Conservation (phyloP, 2,797 vertebrate species). For the Micrastur ruficollis region DNA sequence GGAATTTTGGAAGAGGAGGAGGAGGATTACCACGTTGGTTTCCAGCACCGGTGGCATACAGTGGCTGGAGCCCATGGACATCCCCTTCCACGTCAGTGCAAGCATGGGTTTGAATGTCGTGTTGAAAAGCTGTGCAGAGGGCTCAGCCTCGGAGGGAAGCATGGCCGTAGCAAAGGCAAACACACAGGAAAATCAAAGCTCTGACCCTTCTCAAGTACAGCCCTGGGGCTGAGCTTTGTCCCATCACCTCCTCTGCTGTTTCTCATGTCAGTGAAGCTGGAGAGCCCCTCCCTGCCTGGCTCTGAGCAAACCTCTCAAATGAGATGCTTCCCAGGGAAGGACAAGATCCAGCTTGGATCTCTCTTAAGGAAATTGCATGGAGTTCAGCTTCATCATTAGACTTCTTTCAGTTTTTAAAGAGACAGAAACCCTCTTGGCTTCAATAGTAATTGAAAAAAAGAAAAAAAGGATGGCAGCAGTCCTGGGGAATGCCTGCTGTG, state of each 20-base stretch:
- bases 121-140: background rate
- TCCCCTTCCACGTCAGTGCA: accelerated
- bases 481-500: too few relatives aligned
- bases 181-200: background rate
- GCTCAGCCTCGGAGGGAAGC: accelerated
- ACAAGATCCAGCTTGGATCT: background rate
- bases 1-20: background rate
- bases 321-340: background rate
- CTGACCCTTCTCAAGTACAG: background rate
- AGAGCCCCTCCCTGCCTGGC: background rate
- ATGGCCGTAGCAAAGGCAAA: background rate
- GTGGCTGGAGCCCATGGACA: accelerated
- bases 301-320: background rate
- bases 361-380: background rate
- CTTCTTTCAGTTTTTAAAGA: background rate
- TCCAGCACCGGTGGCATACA: accelerated
- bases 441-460: background rate
- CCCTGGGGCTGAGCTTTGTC: background rate
- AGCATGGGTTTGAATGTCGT: accelerated
- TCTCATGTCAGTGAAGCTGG: background rate
- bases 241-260: background rate
- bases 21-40: background rate
- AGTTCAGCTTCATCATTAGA: background rate
- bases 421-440: background rate
- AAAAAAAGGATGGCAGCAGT: background rate